These are phyloP conservation scores for Protonibea diacanthus DNA, from an alignment of 2,797 vertebrate species.

Conservation along the genomic window DNA sequence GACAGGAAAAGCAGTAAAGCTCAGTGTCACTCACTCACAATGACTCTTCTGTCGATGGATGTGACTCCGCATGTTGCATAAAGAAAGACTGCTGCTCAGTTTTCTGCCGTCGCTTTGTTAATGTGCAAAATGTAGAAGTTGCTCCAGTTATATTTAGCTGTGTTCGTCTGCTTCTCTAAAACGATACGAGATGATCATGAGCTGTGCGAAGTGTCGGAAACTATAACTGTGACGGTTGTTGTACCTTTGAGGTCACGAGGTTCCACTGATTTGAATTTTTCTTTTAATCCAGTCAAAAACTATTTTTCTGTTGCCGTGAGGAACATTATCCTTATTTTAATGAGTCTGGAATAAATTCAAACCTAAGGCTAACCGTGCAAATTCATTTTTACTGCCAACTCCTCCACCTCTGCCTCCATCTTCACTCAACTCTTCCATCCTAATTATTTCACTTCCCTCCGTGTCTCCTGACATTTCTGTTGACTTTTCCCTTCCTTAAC, in stretches of 20 bases:
- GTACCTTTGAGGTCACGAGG: neutral
- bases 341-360: constrained; percentile 9
- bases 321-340: constrained; percentile 27
- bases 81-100: neutral
- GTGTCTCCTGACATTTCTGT: neutral
- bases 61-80: neutral
- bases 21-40: neutral
- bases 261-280: constrained; percentile 1
- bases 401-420: neutral
- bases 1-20: neutral
- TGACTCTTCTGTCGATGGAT: neutral
- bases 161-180: constrained; percentile 12
- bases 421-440: neutral
- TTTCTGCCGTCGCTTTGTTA: constrained; percentile 10
- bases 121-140: constrained; percentile 12
- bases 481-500: neutral
- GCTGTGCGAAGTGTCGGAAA: neutral
- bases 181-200: constrained; percentile 10
- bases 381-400: neutral
- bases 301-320: constrained; percentile 1
- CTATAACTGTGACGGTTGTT: constrained; percentile 1
- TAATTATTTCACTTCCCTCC: constrained; percentile 1
- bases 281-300: neutral
- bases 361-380: constrained; percentile 10
- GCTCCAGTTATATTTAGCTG: constrained; percentile 26